Percentiles rank a stretch among this genome's conserved stretches.
Conservation (phyloP, 2,113 vertebrate genomes). For the Sylvilagus bachmani region DNA sequence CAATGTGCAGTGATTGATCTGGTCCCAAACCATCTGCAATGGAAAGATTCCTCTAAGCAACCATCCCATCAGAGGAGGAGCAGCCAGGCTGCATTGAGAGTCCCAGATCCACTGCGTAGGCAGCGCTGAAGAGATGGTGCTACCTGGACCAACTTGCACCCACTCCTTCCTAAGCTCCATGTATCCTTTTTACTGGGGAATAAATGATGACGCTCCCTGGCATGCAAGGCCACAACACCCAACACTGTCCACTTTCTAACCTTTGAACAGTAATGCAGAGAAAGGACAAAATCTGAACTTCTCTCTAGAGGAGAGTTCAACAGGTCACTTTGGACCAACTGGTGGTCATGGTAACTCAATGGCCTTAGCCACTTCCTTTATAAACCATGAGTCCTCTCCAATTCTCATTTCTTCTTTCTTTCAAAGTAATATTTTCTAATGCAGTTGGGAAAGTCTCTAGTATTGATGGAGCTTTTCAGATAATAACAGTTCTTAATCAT, state of each 20-base stretch:
- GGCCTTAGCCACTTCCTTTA: background rate
- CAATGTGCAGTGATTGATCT: slow-evolving; percentile 99
- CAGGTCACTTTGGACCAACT: too few species aligned
- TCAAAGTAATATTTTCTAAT: background rate
- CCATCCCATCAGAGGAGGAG: fast-evolving
- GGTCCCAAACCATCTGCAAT: slow-evolving; percentile 96
- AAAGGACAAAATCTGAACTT: background rate
- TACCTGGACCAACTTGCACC: fast-evolving
- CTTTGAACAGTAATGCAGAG: background rate
- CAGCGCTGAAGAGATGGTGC: background rate
- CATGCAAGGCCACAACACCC: background rate
- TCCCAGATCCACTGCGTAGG: background rate
- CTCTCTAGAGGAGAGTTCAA: background rate
- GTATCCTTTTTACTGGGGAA: background rate
- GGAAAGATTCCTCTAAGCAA: background rate
- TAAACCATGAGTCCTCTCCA: background rate
- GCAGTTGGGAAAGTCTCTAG: background rate
- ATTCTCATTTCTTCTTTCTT: background rate
- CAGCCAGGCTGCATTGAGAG: fast-evolving
- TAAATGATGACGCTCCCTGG: background rate
- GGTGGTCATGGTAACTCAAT: fast-evolving
- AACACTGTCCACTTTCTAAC: background rate
- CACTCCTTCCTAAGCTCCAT: background rate
- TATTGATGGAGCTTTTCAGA: fast-evolving
- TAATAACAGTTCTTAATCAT: background rate